Evolutionary conservation across 2,888 invertebrate species (phyloP), one percentile per base, ranked within the genome.

Genomic region (Eupithecia centaureata): DNA sequence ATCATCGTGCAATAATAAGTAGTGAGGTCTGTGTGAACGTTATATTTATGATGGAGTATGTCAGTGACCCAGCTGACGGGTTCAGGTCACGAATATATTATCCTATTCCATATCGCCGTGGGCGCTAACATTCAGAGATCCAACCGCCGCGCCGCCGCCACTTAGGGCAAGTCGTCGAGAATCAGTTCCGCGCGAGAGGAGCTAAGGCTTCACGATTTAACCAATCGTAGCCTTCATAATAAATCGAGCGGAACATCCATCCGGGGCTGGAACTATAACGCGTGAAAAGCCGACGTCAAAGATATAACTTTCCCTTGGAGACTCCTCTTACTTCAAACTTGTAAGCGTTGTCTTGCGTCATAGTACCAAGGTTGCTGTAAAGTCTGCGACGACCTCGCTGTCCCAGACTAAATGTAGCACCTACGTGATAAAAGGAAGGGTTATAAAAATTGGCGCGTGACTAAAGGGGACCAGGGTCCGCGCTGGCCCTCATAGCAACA

Each of bases 51-150:
- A 56, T 28, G 52, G 27, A 27, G 52, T 27, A 7, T 15, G 30
- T 10, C 54, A 58, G 57, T 66, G 66, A 66, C 47, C 56, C 35
- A 35, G 61, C 63, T 61, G 67, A 47, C 51, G 22, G 42, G 13
- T 64, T 61, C 54, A 60, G 52, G 35, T 59, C 38, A 51, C 51
- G 54, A 68, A 63, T 59, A 62, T 57, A 42, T 65, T 33, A 38
- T 69, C 38, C 33, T 38, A 67, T 64, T 64, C 63, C 27, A 54
- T 61, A 52, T n/a, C 63, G 59, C 51, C 47, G 42, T 62, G 64
- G 61, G 70, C 61, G 70, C 68, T 68, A 71, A 73, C 70, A 51
- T 30, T 28, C 65, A 65, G 64, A 61, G 64, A 61, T 66, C 67
- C 61, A 67, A 67, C 57, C 56, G 59, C 42, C 38, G 25, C 63